Conservation (phyloP, 2,797 vertebrate genomes). For the Sebastolobus alascanus region DNA sequence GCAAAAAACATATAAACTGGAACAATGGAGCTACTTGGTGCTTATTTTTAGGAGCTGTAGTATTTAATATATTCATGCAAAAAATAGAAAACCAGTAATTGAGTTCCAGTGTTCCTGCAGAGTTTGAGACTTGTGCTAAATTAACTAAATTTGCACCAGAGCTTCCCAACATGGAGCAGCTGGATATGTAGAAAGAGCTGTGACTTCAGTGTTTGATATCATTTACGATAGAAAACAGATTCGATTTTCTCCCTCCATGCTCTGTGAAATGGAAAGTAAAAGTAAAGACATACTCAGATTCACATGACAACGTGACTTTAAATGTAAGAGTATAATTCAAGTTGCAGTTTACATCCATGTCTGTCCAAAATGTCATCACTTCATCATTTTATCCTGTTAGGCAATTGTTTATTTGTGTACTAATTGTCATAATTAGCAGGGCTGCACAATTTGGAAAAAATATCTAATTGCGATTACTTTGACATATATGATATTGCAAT, state of each 20-base stretch:
- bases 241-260: not conserved
- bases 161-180: not conserved
- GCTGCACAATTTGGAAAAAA: too few species aligned
- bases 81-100: not conserved
- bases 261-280: not conserved
- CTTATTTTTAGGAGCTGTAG: not conserved
- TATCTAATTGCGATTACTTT: too few species aligned
- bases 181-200: not conserved
- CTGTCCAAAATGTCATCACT: too few species aligned
- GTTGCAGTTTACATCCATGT: too few species aligned
- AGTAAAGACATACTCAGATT: not conserved
- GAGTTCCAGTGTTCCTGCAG: not conserved
- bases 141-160: not conserved
- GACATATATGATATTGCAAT: too few species aligned
- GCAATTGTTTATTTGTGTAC: too few species aligned
- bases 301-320: not conserved
- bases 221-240: not conserved
- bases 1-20: not conserved
- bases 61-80: slow-evolving; percentile 1
- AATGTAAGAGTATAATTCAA: not conserved
- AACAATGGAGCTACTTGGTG: not conserved
- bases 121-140: slow-evolving; percentile 4
- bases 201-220: not conserved
- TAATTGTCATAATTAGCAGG: too few species aligned
- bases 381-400: too few species aligned